phyloP scores from a whole-genome alignment of 1,140 invertebrate species.

The Anastrepha ludens region DNA sequence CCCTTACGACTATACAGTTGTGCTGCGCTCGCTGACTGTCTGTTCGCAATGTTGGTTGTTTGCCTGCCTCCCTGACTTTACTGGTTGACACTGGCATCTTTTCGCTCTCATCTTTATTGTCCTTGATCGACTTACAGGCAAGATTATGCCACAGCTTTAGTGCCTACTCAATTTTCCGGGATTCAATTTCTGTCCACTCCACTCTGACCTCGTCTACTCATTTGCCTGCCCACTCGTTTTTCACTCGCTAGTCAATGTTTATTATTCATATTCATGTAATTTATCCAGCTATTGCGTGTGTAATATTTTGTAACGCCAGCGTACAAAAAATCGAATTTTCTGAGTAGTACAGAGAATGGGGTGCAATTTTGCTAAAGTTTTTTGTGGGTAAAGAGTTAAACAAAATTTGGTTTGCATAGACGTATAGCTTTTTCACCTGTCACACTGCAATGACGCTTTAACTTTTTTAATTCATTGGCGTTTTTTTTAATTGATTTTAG shows the following conservation, averaged over 20 bases:
- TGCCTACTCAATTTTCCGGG: not conserved
- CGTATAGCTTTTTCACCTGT: too few species aligned
- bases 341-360: too few species aligned
- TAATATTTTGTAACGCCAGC: not conserved
- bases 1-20: not conserved
- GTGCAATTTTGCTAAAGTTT: too few species aligned
- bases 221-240: not conserved
- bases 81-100: not conserved
- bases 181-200: not conserved
- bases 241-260: not conserved
- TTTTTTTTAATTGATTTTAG: too few species aligned
- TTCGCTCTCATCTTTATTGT: too few species aligned
- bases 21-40: not conserved
- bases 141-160: not conserved
- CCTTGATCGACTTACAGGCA: not conserved
- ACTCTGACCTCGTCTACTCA: not conserved
- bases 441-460: too few species aligned
- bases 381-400: too few species aligned
- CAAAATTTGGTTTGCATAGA: too few species aligned
- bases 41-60: not conserved
- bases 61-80: not conserved
- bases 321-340: too few species aligned
- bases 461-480: too few species aligned
- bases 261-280: not conserved
- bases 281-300: not conserved